Percentiles rank a stretch among this genome's conserved stretches.
Conservation (phyloP, 2,888 invertebrate genomes). For the Hesperia comma region DNA sequence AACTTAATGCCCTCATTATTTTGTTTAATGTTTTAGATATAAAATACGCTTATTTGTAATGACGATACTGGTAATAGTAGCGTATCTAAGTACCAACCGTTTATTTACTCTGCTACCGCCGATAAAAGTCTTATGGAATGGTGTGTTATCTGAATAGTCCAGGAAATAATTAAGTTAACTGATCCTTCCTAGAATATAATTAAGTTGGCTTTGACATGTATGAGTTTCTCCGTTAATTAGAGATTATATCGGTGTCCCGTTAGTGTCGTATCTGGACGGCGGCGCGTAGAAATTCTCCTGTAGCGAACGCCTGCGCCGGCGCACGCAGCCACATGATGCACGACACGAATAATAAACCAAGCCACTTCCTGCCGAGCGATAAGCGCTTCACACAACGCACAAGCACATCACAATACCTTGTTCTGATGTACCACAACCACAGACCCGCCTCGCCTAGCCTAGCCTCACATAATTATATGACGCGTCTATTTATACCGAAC, state of each 20-base stretch:
- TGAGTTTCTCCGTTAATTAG: conserved; percentile 50
- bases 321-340: conserved; percentile 73
- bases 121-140: conserved; percentile 10
- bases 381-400: conserved; percentile 68
- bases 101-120: conserved; percentile 1
- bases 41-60: neutral
- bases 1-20: neutral
- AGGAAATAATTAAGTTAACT: conserved; percentile 36
- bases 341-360: conserved; percentile 83
- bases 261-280: conserved; percentile 63
- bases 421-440: conserved; percentile 53
- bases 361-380: conserved; percentile 81
- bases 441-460: conserved; percentile 42
- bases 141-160: conserved; percentile 29
- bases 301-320: conserved; percentile 55
- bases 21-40: neutral
- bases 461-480: conserved; percentile 30
- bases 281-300: conserved; percentile 69
- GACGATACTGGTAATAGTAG: neutral
- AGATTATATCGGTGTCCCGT: conserved; percentile 73
- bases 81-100: conserved; percentile 3
- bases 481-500: conserved; percentile 43
- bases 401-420: conserved; percentile 59
- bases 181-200: conserved; percentile 47
- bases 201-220: conserved; percentile 55